A percentile compares a stretch with the other conserved stretches of the same genome.
These are phyloP conservation scores for Venusia cambrica DNA, from an alignment of 2,888 invertebrate species.

Conservation along the genomic window DNA sequence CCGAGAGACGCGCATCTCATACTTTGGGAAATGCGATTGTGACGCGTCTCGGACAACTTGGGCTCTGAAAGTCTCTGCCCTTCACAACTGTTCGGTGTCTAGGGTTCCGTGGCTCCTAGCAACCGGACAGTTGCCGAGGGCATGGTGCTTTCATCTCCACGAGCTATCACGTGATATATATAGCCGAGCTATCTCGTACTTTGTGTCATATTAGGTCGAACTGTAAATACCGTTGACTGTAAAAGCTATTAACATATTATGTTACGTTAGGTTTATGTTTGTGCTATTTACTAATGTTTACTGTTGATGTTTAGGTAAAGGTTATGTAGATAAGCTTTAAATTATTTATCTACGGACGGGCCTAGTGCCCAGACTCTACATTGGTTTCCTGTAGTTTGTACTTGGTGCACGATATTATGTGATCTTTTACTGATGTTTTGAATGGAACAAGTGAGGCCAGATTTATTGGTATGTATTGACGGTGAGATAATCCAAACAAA, in stretches of 20 bases:
- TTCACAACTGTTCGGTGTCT: too few relatives aligned
- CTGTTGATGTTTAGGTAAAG: conserved; percentile 40
- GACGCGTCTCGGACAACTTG: too few relatives aligned
- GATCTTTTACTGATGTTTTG: conserved; percentile 59
- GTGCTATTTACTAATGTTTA: conserved; percentile 34
- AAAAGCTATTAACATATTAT: conserved; percentile 40
- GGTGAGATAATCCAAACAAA: conserved; percentile 18
- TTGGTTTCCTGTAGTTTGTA: conserved; percentile 44
- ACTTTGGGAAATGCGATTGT: conserved; percentile 88
- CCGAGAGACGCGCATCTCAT: conserved; percentile 93
- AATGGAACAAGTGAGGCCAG: conserved; percentile 26
- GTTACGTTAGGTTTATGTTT: conserved; percentile 31
- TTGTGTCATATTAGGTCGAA: conserved; percentile 57
- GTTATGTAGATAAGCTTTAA: conserved; percentile 74
- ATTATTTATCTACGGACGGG: conserved; percentile 67
- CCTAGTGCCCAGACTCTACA: conserved; percentile 52
- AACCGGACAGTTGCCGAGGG: too few relatives aligned
- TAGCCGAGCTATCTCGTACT: conserved; percentile 33
- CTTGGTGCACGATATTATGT: conserved; percentile 68
- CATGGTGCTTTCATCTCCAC: too few relatives aligned
- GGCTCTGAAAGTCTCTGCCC: too few relatives aligned
- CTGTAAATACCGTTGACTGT: conserved; percentile 48
- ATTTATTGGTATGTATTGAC: conserved; percentile 13
- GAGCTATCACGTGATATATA: too few relatives aligned
- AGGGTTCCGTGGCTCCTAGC: too few relatives aligned